Evolutionary conservation across 1,140 invertebrate genomes (phyloP), one percentile per base, ranked within the genome.

Genomic region (Plectrocnemia conspersa): DNA sequence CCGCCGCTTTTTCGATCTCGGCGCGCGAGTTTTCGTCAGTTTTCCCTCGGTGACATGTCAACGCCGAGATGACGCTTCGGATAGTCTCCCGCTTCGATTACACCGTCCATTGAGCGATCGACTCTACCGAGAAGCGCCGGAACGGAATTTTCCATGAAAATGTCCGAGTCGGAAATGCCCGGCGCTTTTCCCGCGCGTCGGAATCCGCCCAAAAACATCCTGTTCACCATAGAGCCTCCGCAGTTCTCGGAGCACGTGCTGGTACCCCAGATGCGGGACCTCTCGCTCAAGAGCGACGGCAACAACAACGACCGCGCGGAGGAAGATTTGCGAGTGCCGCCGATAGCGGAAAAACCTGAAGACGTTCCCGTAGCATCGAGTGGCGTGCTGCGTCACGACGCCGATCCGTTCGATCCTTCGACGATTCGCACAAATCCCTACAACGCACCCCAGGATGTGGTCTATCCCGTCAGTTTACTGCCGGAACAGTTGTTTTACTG

Each of bases 391-490:
- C 45, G 59, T 18, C 42, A 57, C 36, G 50, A 53, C 25, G 55
- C 56, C 4, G 46, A 50, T 21, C 58, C 44, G 27, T 58, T 59
- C 40, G 45, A 45, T 10, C 58, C 48, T 36, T 36, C 48, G 27
- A 22, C 25, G 25, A 46, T 25, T 40, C 15, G 38, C 42, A 47
- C 35, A 24, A 55, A 53, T 47, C 38, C 59, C 21, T 52, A 63
- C 50, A 40, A 52, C 62, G 58, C 58, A 55, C 56, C 64, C 27
- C 53, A 65, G 47, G 27, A 44, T 59, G 52, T 55, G 52, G 54
- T 25, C 2, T 45, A 45, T n/a, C 29, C 2, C n/a, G n/a, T n/a
- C n/a, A 25, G 29, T 27, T 2, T 16, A 7, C 1, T 25, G 15
- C 22, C 42, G 18, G 42, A 45, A 27, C 23, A 45, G 18, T 25